phyloP scores from a whole-genome alignment of 2,888 invertebrate species.

The Blastobasis adustella region DNA sequence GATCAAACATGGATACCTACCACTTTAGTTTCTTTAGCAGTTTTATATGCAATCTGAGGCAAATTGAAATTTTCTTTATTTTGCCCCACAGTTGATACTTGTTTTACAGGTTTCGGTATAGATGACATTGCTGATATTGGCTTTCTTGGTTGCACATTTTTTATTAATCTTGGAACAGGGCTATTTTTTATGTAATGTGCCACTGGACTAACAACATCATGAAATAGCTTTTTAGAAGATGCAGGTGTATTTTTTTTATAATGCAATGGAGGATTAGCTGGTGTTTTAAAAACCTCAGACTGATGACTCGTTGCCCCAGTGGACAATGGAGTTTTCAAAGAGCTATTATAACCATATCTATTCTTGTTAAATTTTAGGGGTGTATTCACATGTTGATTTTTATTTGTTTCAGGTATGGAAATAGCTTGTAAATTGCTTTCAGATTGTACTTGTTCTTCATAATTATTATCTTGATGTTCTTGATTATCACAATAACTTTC shows the following conservation, averaged over 20 bases:
- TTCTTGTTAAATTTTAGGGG: too few species aligned
- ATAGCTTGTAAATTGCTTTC: neutral
- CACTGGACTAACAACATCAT: slow-evolving; percentile 53
- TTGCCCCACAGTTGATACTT: slow-evolving; percentile 15
- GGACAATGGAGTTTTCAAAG: too few species aligned
- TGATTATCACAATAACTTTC: neutral
- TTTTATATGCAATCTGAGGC: slow-evolving; percentile 44
- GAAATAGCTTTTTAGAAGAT: slow-evolving; percentile 31
- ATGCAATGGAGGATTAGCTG: slow-evolving; percentile 24
- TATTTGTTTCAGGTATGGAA: neutral
- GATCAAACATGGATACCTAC: slow-evolving; percentile 25
- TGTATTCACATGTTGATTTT: too few species aligned
- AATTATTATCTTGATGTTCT: neutral
- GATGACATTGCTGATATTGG: slow-evolving; percentile 35
- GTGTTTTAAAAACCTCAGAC: slow-evolving; percentile 35
- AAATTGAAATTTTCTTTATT: slow-evolving; percentile 46
- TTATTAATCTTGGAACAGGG: slow-evolving; percentile 43
- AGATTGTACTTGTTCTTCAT: neutral
- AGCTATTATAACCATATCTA: too few species aligned
- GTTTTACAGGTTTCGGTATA: slow-evolving; percentile 40
- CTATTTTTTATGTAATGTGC: slow-evolving; percentile 52
- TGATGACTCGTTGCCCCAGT: too few species aligned
- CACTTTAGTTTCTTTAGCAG: slow-evolving; percentile 50
- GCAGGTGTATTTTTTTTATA: slow-evolving; percentile 27
- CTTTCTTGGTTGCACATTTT: slow-evolving; percentile 45